phyloP scores from a whole-genome alignment of 2,797 vertebrate genomes.

The Falco rusticolus region DNA sequence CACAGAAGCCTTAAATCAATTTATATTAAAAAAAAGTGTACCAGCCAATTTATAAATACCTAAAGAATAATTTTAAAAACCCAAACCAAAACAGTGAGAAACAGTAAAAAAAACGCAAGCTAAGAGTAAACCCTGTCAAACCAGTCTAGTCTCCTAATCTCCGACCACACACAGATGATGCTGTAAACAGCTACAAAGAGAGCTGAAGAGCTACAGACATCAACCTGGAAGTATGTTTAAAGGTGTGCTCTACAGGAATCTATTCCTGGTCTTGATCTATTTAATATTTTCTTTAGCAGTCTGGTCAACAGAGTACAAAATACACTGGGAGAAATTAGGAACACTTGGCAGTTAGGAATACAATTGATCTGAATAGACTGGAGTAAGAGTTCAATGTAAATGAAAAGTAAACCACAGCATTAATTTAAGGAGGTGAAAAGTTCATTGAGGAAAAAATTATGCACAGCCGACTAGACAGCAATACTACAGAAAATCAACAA shows the following conservation, averaged over 20 bases:
- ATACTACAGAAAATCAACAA: background rate
- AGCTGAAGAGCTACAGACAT: background rate
- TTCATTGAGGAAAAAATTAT: background rate
- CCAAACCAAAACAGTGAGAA: background rate
- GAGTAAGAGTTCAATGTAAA: background rate
- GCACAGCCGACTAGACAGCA: background rate
- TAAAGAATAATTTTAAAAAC: background rate
- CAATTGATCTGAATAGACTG: background rate
- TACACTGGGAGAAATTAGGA: background rate
- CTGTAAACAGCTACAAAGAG: background rate
- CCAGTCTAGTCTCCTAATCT: background rate
- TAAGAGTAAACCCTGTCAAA: background rate
- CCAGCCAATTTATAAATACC: background rate
- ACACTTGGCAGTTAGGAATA: background rate
- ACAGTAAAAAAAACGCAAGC: background rate
- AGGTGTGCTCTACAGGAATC: background rate
- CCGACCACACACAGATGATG: background rate
- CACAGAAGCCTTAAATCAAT: background rate
- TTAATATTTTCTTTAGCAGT: background rate
- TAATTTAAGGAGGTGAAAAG: background rate
- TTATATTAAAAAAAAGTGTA: background rate
- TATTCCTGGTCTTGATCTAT: background rate
- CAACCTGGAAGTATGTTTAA: background rate
- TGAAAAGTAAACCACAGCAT: background rate
- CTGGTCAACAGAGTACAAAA: background rate